Base-by-base conservation (phyloP, 2,888 invertebrate species). In the Acleris laterana region DNA sequence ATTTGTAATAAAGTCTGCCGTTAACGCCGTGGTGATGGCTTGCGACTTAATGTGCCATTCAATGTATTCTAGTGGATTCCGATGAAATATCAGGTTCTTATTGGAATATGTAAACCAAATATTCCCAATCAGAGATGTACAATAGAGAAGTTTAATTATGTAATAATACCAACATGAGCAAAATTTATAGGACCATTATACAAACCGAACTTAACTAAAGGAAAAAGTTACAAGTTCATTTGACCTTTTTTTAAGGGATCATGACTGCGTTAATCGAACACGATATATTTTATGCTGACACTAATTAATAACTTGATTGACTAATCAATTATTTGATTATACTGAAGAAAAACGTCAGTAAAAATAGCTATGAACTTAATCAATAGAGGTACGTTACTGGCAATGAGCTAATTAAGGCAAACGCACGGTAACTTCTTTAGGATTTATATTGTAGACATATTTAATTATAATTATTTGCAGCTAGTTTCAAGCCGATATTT, bases 11-110 rank as follows among this genome's bases (percentile, higher is more conserved):
- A 55, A 55, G 44, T 44, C 48, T 42, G n/a, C 52, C 42, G 50
- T 58, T 63, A 53, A 48, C 58, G 53, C 53, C 48, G 52, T 59
- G 42, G n/a, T 42, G 46, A 65, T 65, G 53, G 53, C 59, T 63
- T 38, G 38, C 20, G 53, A 48, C 20, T 49, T 20, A 55, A 55
- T 60, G 55, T 42, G 59, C 49, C 38, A 49, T 49, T 42, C 49
- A 49, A 60, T 42, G 49, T 38, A 60, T 65, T 60, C 44, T 16
- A 57, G 57, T 57, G 44, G 53, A 49, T 63, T 20, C 22, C 42
- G 16, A 28, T 22, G 38, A 22, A 9, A 61, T 44, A 28, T 44
- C 51, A 17, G 11, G 51, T 60, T 52, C 44, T 38, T 38, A 38
- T 38, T 38, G 32, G 13, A 38, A 38, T 38, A 11, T 38, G 2